Conservation (phyloP, 2,113 vertebrate species). For the Muntiacus muntjak region DNA sequence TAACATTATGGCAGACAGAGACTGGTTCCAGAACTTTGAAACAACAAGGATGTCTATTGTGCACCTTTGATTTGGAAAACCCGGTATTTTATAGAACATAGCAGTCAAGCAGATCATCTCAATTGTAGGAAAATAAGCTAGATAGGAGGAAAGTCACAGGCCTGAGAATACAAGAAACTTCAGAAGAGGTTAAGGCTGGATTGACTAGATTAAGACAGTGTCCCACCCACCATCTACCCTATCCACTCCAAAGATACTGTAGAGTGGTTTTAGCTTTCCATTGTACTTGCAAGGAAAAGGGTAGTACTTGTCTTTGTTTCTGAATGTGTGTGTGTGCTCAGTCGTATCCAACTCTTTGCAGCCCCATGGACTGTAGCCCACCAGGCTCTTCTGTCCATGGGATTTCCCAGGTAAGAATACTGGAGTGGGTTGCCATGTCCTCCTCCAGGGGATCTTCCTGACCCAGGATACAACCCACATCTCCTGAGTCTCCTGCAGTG, state of each 20-base stretch:
- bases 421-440: not conserved
- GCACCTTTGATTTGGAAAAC: not conserved
- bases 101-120: not conserved
- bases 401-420: not conserved
- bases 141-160: not conserved
- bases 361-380: not conserved
- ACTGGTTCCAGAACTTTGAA: not conserved
- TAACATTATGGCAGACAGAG: not conserved
- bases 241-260: not conserved
- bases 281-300: not conserved
- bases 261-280: not conserved
- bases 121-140: not conserved
- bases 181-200: not conserved
- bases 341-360: not conserved
- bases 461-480: not conserved
- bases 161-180: not conserved
- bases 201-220: not conserved
- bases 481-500: not conserved
- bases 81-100: not conserved
- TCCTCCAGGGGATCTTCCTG: not conserved
- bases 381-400: not conserved
- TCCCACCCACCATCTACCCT: accelerated
- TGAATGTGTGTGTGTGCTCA: not conserved
- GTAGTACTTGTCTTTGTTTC: not conserved
- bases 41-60: not conserved